These are phyloP conservation scores for Plagodis dolabraria DNA, from an alignment of 2,888 invertebrate genomes.

Conservation along the genomic window DNA sequence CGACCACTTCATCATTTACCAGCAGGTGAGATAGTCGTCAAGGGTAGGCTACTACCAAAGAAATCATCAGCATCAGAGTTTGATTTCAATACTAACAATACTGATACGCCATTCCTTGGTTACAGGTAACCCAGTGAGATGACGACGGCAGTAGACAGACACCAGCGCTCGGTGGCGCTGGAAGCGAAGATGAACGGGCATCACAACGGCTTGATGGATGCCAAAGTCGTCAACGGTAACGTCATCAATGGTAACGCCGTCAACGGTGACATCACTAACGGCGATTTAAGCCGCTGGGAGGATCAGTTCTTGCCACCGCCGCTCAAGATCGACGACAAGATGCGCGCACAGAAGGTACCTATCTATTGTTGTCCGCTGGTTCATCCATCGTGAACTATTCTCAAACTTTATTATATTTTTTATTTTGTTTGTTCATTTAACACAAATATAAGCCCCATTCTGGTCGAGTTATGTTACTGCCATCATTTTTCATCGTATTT, in stretches of 20 bases:
- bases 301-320: slow-evolving; percentile 69
- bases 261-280: slow-evolving; percentile 34
- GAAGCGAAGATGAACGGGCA: slow-evolving; percentile 34
- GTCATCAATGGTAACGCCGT: slow-evolving; percentile 25
- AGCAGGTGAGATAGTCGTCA: no score
- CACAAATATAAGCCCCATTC: no score
- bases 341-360: slow-evolving; percentile 68
- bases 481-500: no score
- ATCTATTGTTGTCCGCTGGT: not conserved
- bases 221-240: slow-evolving; percentile 22
- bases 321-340: slow-evolving; percentile 62
- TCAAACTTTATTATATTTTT: no score
- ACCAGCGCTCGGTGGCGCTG: slow-evolving; percentile 25
- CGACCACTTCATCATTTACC: no score
- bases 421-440: no score
- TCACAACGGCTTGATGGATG: slow-evolving; percentile 39
- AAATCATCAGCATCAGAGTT: no score
- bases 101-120: not conserved
- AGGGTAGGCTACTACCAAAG: no score
- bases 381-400: no score
- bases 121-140: slow-evolving; percentile 37
- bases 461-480: no score
- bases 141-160: slow-evolving; percentile 58
- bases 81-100: no score
- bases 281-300: slow-evolving; percentile 50